phyloP scores from a whole-genome alignment of 2,888 invertebrate species.

The Morpho helenor region DNA sequence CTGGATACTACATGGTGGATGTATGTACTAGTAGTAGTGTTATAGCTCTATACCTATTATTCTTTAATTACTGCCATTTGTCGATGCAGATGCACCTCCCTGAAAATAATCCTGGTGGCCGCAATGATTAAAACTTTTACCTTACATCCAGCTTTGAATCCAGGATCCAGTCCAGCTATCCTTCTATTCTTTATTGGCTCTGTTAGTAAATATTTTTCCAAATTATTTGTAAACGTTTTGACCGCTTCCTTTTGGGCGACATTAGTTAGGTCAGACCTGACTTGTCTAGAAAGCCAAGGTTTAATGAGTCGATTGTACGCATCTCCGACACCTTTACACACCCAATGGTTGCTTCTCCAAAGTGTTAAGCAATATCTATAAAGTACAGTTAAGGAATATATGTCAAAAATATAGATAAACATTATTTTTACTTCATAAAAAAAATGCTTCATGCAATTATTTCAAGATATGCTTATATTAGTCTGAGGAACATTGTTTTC shows the following conservation, averaged over 20 bases:
- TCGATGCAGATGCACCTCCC: too few relatives aligned
- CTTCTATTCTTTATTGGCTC: constrained; percentile 89
- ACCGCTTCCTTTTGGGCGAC: constrained; percentile 90
- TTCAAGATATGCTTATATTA: too few relatives aligned
- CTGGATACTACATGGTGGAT: too few relatives aligned
- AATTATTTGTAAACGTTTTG: constrained; percentile 90
- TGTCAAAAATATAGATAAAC: too few relatives aligned
- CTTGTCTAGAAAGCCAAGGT: constrained; percentile 83
- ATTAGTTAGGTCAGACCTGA: constrained; percentile 85
- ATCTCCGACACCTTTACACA: constrained; percentile 59
- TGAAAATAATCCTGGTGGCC: too few relatives aligned
- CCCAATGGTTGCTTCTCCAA: constrained; percentile 61
- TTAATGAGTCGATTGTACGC: constrained; percentile 73
- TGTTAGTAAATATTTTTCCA: constrained; percentile 89
- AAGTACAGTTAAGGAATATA: background rate
- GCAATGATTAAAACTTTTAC: constrained; percentile 40
- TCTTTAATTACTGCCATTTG: too few relatives aligned
- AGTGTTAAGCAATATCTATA: constrained; percentile 58
- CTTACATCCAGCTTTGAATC: constrained; percentile 94
- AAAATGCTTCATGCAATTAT: too few relatives aligned
- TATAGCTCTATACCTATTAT: too few relatives aligned
- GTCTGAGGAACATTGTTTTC: too few relatives aligned
- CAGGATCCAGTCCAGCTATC: constrained; percentile 94
- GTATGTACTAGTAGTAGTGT: too few relatives aligned
- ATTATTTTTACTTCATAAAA: too few relatives aligned